phyloP scores from a whole-genome alignment of 2,113 vertebrate species.

The Poicephalus gulielmi region DNA sequence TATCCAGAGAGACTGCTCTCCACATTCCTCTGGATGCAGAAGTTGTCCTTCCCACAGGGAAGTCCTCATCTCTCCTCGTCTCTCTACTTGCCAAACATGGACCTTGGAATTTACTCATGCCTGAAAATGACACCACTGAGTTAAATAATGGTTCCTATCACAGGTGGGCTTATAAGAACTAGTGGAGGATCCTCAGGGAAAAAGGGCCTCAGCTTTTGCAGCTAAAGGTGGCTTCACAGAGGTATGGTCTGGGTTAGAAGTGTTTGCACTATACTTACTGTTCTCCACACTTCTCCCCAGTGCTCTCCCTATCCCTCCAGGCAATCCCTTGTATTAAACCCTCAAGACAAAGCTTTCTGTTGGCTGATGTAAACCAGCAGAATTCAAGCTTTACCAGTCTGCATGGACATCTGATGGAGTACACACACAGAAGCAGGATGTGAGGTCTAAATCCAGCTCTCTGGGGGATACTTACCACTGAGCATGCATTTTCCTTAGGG shows the following conservation, averaged over 20 bases:
- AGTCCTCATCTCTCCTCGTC: not conserved
- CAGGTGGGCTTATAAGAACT: not conserved
- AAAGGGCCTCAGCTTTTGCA: not conserved
- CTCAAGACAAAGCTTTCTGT: not conserved
- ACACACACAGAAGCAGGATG: not conserved
- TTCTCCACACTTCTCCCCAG: rapidly evolving
- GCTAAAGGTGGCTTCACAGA: not conserved
- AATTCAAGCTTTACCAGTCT: not conserved
- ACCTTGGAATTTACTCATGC: not conserved
- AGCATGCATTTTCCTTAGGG: not conserved
- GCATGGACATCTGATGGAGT: not conserved
- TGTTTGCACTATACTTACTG: not conserved
- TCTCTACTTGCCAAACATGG: not conserved
- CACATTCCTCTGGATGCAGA: not conserved
- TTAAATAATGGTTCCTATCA: not conserved
- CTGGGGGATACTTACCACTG: not conserved
- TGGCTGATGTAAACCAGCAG: not conserved
- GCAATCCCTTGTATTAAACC: not conserved
- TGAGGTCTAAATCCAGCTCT: not conserved
- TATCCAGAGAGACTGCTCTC: not conserved
- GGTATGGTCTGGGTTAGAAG: not conserved
- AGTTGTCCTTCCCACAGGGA: not conserved
- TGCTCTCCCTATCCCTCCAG: rapidly evolving
- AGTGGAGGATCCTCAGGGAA: not conserved
- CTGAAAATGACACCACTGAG: not conserved